Evolutionary conservation across 2,888 invertebrate species (phyloP).

Genomic region (Trimorus sp.): DNA sequence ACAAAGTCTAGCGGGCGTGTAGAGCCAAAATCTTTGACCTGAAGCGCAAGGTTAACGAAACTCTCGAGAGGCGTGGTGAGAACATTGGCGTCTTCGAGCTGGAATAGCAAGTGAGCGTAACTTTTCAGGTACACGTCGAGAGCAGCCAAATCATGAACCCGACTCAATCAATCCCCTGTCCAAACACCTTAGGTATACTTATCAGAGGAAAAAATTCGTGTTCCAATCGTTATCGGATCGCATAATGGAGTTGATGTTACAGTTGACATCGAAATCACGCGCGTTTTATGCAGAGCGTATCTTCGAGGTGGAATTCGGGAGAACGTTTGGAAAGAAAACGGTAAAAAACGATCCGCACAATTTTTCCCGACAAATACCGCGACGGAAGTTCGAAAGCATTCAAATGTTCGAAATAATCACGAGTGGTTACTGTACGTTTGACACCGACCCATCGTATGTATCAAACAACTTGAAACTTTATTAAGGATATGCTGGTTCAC

Average conservation of each 20-base stretch:
- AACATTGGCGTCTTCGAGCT: slow-evolving; percentile 50
- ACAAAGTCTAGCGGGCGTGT: slow-evolving; percentile 42
- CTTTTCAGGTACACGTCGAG: slow-evolving; percentile 30
- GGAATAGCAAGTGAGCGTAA: slow-evolving; percentile 41
- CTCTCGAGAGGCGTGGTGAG: slow-evolving; percentile 50
- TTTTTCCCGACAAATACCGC: too few relatives aligned
- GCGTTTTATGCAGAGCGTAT: too few relatives aligned
- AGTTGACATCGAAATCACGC: not conserved
- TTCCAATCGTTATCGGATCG: not conserved
- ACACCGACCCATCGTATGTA: too few relatives aligned
- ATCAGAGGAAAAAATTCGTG: not conserved
- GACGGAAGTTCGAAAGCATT: too few relatives aligned
- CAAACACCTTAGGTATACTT: slow-evolving; percentile 1
- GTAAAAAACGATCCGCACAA: too few relatives aligned
- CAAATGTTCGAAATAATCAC: too few relatives aligned
- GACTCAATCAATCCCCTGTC: slow-evolving; percentile 38
- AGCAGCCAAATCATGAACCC: slow-evolving; percentile 23
- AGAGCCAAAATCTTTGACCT: slow-evolving; percentile 52
- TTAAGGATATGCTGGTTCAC: too few relatives aligned
- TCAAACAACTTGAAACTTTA: too few relatives aligned
- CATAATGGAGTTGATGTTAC: not conserved
- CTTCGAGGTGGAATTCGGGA: too few relatives aligned
- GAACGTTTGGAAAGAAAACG: too few relatives aligned
- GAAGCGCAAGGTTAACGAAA: slow-evolving; percentile 49
- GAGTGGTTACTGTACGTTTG: too few relatives aligned